A percentile compares a stretch with the other conserved stretches of the same genome.
These are phyloP conservation scores for Paralichthys olivaceus DNA, from an alignment of 2,113 vertebrate species.

Conservation along the genomic window DNA sequence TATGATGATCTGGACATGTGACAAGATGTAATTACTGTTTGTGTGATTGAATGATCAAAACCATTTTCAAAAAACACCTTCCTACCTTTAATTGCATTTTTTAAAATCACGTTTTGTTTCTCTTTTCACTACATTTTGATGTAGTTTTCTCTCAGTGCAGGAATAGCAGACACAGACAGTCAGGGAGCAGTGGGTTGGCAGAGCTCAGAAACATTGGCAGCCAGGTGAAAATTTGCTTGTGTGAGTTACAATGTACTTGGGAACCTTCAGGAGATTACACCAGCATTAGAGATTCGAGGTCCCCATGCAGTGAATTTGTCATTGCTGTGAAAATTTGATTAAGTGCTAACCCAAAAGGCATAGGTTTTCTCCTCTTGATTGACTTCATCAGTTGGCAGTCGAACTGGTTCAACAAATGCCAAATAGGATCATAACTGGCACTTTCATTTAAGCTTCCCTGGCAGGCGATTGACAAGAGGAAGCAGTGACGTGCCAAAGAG, in stretches of 20 bases:
- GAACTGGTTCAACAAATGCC: neutral
- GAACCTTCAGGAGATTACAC: conserved; percentile 1
- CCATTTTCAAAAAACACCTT: no score
- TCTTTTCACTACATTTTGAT: no score
- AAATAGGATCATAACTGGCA: conserved; percentile 10
- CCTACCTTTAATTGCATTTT: no score
- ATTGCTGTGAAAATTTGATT: neutral
- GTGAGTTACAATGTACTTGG: neutral
- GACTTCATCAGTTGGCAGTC: neutral
- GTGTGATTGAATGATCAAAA: no score
- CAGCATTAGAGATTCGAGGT: neutral
- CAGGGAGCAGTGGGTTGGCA: neutral
- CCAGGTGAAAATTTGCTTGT: conserved; percentile 18
- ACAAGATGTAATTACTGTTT: no score
- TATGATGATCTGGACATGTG: no score
- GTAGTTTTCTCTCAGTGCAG: no score
- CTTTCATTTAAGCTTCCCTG: conserved; percentile 16
- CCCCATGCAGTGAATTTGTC: conserved; percentile 4
- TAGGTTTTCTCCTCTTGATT: neutral
- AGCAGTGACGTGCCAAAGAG: neutral
- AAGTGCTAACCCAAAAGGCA: neutral
- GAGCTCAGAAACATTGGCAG: neutral
- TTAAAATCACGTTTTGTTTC: no score
- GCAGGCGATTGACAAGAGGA: neutral
- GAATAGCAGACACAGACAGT: no score